A percentile compares a stretch with the other conserved stretches of the same genome.
phyloP scores from a whole-genome alignment of 2,797 vertebrate species.

The Odontamblyopus rebecca region DNA sequence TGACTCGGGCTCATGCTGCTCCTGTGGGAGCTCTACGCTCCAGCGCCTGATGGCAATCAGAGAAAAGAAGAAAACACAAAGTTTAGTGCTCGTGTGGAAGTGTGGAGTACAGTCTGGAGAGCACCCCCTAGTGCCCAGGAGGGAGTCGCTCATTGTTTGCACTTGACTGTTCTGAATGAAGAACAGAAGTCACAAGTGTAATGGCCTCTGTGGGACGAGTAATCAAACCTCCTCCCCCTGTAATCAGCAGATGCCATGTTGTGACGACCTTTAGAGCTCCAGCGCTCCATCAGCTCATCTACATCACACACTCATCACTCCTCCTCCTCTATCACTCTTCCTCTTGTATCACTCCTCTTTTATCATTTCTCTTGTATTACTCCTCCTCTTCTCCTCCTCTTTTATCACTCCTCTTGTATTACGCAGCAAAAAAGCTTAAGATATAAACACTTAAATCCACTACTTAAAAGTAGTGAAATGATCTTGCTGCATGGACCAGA shows the following conservation, averaged over 20 bases:
- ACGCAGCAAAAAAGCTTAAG: too few relatives aligned
- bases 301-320: conserved; percentile 73
- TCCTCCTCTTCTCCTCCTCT: too few relatives aligned
- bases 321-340: conserved; percentile 56
- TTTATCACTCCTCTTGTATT: too few relatives aligned
- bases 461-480: too few relatives aligned
- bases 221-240: conserved; percentile 72
- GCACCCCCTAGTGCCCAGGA: conserved; percentile 73
- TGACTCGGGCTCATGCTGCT: conserved; percentile 13
- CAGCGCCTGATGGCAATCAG: conserved; percentile 18
- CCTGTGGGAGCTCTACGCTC: conserved; percentile 34
- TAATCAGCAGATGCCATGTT: conserved; percentile 74
- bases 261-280: conserved; percentile 70
- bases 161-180: conserved; percentile 61
- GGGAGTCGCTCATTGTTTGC: conserved; percentile 40
- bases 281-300: conserved; percentile 75
- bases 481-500: too few relatives aligned
- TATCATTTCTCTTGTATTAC: too few relatives aligned
- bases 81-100: conserved; percentile 33
- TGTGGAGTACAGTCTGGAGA: conserved; percentile 35
- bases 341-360: neutral
- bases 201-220: conserved; percentile 72
- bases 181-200: conserved; percentile 51
- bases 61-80: conserved; percentile 9
- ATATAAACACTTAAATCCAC: too few relatives aligned